Base-by-base conservation (phyloP, 2,888 invertebrate species). In the Ectemnius continuus region DNA sequence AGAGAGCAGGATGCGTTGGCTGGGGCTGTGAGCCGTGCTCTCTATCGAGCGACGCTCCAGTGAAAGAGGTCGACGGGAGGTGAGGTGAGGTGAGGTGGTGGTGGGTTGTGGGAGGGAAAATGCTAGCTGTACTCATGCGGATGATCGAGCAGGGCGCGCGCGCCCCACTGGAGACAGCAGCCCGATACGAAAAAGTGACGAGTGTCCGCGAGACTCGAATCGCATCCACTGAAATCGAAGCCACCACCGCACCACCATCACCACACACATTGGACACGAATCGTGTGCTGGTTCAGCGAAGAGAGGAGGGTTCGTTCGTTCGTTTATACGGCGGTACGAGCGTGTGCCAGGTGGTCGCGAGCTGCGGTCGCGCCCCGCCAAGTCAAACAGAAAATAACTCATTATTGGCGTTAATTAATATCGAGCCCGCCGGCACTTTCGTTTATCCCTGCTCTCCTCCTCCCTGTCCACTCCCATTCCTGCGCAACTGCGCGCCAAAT, bases 361-460 rank as follows among this genome's bases (percentile, higher is more conserved):
- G 52, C 16, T 57, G 66, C 48, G 62, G 47, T 45, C 61, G 14
- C 64, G 56, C 28, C 18, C 36, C 36, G 82, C 70, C 68, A 84
- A 80, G 76, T 75, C 80, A 78, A 79, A 84, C 79, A 78, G 77
- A 83, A 85, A 84, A 85, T 84, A 84, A 86, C 79, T 86, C 82
- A 86, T 86, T 86, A 85, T 86, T 85, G 79, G 69, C 74, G 82
- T 82, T 85, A 86, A 86, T 85, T 85, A 86, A 85, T 85, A 84
- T 84, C 79, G 79, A 83, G 83, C 78, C 78, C 74, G 67, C 76
- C 61, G 46, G 67, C 67, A 67, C 75, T 67, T 70, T 70, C 82
- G 76, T 82, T 84, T 76, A 80, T 82, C n/a, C 59, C 57, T 45
- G 4, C 52, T 56, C 61, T 5, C 2, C 14, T 46, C 8, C 26